phyloP scores from a whole-genome alignment of 2,113 vertebrate species.

The Cinclus cinclus region DNA sequence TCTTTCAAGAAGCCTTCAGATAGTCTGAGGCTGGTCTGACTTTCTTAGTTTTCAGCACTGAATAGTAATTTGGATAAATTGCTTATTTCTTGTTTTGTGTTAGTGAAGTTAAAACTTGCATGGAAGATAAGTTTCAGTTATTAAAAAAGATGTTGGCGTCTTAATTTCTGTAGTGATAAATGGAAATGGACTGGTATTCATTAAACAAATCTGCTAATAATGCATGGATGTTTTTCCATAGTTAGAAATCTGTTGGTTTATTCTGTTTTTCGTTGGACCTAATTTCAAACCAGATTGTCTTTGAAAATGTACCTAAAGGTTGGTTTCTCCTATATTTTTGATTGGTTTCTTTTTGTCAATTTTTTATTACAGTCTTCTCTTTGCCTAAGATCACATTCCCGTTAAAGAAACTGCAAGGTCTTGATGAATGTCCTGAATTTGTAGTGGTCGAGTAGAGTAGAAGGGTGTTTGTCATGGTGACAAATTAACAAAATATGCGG shows the following conservation, averaged over 20 bases:
- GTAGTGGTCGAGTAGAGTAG: not conserved
- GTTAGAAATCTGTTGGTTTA: not conserved
- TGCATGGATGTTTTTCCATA: not conserved
- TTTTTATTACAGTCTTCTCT: not conserved
- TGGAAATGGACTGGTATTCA: not conserved
- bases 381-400: not conserved
- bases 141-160: not conserved
- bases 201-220: not conserved
- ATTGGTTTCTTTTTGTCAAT: accelerated
- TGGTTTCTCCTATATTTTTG: not conserved
- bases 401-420: not conserved
- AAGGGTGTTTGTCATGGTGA: not conserved
- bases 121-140: not conserved
- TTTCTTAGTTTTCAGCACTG: not conserved
- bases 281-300: not conserved
- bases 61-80: not conserved
- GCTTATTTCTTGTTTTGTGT: not conserved
- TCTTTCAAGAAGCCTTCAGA: not conserved
- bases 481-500: not conserved
- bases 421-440: not conserved
- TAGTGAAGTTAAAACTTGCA: not conserved
- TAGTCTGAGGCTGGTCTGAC: not conserved
- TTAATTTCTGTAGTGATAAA: not conserved
- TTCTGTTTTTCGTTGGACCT: not conserved
- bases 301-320: not conserved